Evolutionary conservation across 2,113 vertebrate species (phyloP), one percentile per base, ranked within the genome.

Genomic region (Orycteropus afer): DNA sequence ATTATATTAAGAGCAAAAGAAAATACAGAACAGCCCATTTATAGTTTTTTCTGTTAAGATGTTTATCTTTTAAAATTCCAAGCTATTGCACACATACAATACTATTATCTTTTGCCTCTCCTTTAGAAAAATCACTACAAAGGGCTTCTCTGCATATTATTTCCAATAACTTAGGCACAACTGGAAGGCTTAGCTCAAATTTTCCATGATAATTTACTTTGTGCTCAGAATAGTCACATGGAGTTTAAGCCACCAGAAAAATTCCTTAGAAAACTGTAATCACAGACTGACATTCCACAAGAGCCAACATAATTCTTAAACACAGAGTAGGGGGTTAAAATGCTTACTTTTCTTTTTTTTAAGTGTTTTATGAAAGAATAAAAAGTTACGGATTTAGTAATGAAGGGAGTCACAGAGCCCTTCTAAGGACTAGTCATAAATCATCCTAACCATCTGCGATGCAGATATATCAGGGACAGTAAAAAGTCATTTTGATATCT

Each of bases 401-500:
- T 51, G 89, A 91, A 86, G 91, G 86, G 47, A 49, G 86, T 71
- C 89, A 84, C 34, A 71, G 91, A 95, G 93, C 80, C 86, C 23
- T 85, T 88, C 51, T 65, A 67, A 85, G 86, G 89, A 94, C 69
- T 71, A 76, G 86, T 86, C 94, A 73, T 96, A 86, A 95, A 95
- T 96, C 96, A 96, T 29, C n/a, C 61, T 67, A 83, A 90, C 91
- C 93, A 96, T 91, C 94, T 93, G 91, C 0, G 40, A 77, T 73
- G 86, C 95, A 93, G 91, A 86, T 89, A 65, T 37, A 95, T 14
- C 90, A 57, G 89, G 80, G 91, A 84, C 69, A 90, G 94, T 29
- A 76, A 94, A 59, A 86, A 91, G 93, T 92, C 93, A 49, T 84
- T 95, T 77, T 53, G 89, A 90, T 89, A 67, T 92, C 94, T 95